These are phyloP conservation scores for Caenorhabditis uteleia DNA, from an alignment of 2,888 invertebrate genomes.

Conservation along the genomic window DNA sequence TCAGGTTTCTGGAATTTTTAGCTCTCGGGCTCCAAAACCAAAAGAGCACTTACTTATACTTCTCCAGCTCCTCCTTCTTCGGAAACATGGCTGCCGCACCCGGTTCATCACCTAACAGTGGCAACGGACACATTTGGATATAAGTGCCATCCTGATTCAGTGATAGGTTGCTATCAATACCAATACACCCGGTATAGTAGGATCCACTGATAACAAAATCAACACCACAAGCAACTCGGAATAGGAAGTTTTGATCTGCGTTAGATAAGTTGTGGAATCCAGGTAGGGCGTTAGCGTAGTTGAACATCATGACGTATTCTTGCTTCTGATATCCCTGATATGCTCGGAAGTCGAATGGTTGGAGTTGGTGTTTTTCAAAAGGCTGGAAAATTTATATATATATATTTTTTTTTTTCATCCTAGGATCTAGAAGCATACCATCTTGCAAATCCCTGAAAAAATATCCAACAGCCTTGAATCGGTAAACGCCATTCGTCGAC, in stretches of 20 bases:
- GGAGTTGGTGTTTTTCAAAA: constrained; percentile 27
- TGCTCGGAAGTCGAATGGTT: constrained; percentile 30
- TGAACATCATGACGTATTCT: constrained; percentile 41
- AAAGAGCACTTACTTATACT: constrained; percentile 17
- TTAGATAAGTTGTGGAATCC: constrained; percentile 21
- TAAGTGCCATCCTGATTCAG: constrained; percentile 32
- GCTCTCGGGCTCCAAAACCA: neutral
- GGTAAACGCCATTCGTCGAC: constrained; percentile 28
- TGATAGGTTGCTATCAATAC: constrained; percentile 19
- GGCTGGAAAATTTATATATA: constrained; percentile 17
- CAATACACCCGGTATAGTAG: constrained; percentile 28
- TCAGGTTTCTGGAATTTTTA: constrained; percentile 11
- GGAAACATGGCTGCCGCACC: constrained; percentile 25
- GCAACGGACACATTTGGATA: constrained; percentile 28
- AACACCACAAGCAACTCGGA: constrained; percentile 38
- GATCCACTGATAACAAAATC: constrained; percentile 27
- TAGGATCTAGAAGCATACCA: constrained; percentile 7
- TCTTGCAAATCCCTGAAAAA: constrained; percentile 28
- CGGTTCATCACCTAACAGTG: constrained; percentile 30
- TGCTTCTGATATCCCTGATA: constrained; percentile 34
- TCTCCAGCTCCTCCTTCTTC: constrained; percentile 30
- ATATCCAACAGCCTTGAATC: constrained; percentile 22
- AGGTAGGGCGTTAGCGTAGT: constrained; percentile 29
- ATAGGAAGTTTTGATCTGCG: constrained; percentile 37
- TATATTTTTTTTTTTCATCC: neutral